A percentile compares a stretch with the other conserved stretches of the same genome.
Evolutionary conservation across 2,797 vertebrate genomes (phyloP).

Genomic region (Xyrichtys novacula): DNA sequence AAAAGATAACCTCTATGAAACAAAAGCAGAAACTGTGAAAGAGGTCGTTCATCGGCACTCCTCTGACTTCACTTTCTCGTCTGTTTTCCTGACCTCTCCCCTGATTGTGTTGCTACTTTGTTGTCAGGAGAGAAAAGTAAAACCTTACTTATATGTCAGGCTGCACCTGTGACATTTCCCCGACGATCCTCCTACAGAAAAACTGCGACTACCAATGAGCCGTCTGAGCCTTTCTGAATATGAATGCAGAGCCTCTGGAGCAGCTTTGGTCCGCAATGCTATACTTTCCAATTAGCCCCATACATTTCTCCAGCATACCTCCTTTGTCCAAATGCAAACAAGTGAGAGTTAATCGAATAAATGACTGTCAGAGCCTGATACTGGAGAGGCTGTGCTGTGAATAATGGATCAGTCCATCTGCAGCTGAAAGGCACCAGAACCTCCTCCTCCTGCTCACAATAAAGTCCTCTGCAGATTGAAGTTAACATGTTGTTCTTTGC

Average conservation of each 20-base stretch:
- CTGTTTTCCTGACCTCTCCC: constrained; percentile 9
- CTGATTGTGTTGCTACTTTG: constrained; percentile 12
- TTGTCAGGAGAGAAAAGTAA: constrained; percentile 16
- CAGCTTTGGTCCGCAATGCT: constrained; percentile 15
- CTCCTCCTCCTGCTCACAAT: constrained; percentile 52
- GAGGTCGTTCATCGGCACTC: not conserved
- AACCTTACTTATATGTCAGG: constrained; percentile 5
- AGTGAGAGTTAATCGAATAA: constrained; percentile 80
- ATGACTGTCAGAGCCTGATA: constrained; percentile 72
- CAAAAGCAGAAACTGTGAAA: not conserved
- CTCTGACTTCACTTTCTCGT: constrained; percentile 12
- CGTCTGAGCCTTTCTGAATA: constrained; percentile 42
- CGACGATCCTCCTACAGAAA: constrained; percentile 21
- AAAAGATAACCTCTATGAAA: too few relatives aligned
- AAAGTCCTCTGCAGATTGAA: constrained; percentile 61
- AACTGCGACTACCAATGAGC: constrained; percentile 20
- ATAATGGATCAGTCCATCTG: constrained; percentile 76
- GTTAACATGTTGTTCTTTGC: constrained; percentile 46
- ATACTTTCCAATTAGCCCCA: constrained; percentile 52
- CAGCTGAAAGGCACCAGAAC: constrained; percentile 58
- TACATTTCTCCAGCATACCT: constrained; percentile 27
- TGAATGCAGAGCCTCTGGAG: constrained; percentile 22
- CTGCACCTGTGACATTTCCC: constrained; percentile 55
- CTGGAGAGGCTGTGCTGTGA: constrained; percentile 65
- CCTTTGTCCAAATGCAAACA: constrained; percentile 64